Base-by-base conservation (phyloP, 2,113 vertebrate genomes). In the Rhinichthys klamathensis region DNA sequence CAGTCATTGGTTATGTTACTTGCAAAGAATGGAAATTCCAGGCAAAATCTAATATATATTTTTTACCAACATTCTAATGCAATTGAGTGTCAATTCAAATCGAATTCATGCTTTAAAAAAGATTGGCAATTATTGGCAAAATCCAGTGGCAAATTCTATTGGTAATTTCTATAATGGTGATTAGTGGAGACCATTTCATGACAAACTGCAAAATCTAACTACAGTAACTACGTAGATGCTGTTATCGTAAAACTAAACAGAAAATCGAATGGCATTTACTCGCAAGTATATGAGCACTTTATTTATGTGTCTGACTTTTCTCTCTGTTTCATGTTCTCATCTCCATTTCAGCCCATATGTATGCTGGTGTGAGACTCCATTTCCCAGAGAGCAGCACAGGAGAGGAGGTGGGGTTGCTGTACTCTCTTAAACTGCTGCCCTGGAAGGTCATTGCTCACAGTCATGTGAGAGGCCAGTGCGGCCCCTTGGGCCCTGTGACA, bases 401-500 rank as follows among this genome's bases (percentile, higher is more conserved):
- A 69, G 44, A 46, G 56, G 83, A 92, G 90, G 79, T 90, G 89
- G 92, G 91, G 90, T 87, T 89, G 89, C 72, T 1, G 87, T 83
- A 75, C 90, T 90, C 86, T 91, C 89, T 92, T 91, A 91, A 91
- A 88, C 88, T 89, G 76, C 87, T 92, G 91, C 92, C 92, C 92
- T 94, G 91, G 92, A 85, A 95, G 94, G 94, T 95, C 92, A 92
- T 88, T 90, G 80, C 87, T 92, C 88, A 82, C 89, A 92, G 93
- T 94, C 94, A 93, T 91, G 91, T 93, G 91, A 93, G 87, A 85
- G 91, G 90, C 92, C 89, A 82, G 91, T 60, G 7, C 87, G 89
- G 90, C 91, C 94, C 94, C 93, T 81, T 90, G 94, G 93, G 94
- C 92, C 93, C 89, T 85, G 93, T 95, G 94, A 95, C 94, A 93